Percentiles rank a stretch among this genome's conserved stretches.
These are phyloP conservation scores for Myrmophylax atrothorax DNA, from an alignment of 2,113 vertebrate genomes.

Conservation along the genomic window DNA sequence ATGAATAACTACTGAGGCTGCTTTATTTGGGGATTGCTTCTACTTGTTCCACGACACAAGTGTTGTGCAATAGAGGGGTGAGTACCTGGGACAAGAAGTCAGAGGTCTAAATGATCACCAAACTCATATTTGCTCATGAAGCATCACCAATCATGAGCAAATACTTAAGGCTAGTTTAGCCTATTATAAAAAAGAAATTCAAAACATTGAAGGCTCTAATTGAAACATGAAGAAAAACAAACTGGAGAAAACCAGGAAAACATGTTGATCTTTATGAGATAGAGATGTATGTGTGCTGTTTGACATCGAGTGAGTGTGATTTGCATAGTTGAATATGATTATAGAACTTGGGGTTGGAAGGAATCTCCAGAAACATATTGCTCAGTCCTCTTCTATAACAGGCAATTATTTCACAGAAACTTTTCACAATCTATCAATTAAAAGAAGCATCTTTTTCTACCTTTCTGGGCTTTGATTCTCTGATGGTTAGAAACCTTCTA, in stretches of 20 bases:
- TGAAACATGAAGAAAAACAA: neutral
- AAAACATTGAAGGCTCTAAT: neutral
- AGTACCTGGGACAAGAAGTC: neutral
- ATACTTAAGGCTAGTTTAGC: neutral
- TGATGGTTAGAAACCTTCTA: neutral
- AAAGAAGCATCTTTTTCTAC: neutral
- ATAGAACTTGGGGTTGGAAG: neutral
- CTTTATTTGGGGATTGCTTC: neutral
- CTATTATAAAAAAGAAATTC: neutral
- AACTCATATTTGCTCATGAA: too few relatives aligned
- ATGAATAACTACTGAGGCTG: neutral
- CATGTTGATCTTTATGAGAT: neutral
- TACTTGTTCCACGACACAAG: neutral
- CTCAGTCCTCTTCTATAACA: neutral
- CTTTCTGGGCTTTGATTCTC: neutral
- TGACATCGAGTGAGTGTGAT: neutral
- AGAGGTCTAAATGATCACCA: neutral
- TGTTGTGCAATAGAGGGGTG: neutral
- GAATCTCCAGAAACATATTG: conserved; percentile 10
- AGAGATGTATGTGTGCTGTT: neutral
- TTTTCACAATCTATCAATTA: neutral
- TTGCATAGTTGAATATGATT: neutral
- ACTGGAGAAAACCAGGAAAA: neutral
- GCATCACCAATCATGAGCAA: neutral
- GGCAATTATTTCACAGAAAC: neutral